Evolutionary conservation across 1,140 invertebrate species (phyloP), one percentile per base, ranked within the genome.

Genomic region (Octopus sinensis): DNA sequence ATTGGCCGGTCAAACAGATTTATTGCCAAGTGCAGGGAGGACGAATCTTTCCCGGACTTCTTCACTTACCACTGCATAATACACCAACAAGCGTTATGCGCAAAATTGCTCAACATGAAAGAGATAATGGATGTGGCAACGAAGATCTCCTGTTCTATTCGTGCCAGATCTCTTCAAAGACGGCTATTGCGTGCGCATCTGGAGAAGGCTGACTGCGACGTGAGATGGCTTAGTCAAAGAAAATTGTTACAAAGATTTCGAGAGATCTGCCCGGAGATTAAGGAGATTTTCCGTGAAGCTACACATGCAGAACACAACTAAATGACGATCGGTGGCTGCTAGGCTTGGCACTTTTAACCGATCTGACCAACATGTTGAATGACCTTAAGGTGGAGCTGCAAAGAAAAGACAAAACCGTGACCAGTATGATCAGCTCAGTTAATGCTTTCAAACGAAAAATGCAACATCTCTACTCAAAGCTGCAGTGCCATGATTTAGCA

Each of bases 61-160:
- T 23, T 76, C 75, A 76, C 9, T 76, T 76, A 76, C 75, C 75
- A 76, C 75, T 76, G 62, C 62, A 68, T 68, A 68, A 68, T 68
- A 68, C 62, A 68, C 62, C 62, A 76, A 76, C 75, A 76, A 76
- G 43, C 75, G 23, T 76, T 76, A 76, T 76, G 23, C 23, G 43
- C 43, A 23, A 76, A 76, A 76, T 12, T 76, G 75, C 75, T 76
- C 75, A 76, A 13, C 75, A 76, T 76, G 75, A 68, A 68, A 68
- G 62, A 68, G 62, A 76, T 76, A 9, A 76, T 76, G 75, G 75
- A 76, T 76, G 75, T 76, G 75, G 75, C 75, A 76, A 76, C 75
- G 23, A 76, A 76, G 75, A 76, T 76, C 75, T 7, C 23, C 23
- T 76, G 75, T 76, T 76, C 75, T 76, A 76, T 76, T 76, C 23